These are phyloP conservation scores for Yasuhikotakia modesta DNA, from an alignment of 2,797 vertebrate genomes.

Conservation along the genomic window DNA sequence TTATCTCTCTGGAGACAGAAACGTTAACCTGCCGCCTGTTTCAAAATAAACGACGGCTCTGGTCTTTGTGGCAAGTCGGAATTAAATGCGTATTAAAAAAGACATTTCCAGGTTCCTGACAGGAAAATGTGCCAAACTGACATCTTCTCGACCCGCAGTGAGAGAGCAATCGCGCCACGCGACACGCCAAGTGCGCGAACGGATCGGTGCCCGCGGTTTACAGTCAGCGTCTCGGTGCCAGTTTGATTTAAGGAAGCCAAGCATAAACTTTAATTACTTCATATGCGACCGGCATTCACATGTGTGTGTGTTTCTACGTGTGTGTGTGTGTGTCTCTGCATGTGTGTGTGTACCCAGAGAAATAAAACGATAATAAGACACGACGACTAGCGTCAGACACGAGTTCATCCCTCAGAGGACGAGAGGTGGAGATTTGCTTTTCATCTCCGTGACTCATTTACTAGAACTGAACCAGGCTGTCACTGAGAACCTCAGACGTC, in stretches of 20 bases:
- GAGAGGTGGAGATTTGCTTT: conserved; percentile 33
- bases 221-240: conserved; percentile 9
- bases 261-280: conserved; percentile 54
- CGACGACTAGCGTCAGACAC: conserved; percentile 29
- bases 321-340: conserved; percentile 34
- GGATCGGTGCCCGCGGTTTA: not conserved
- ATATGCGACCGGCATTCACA: not conserved
- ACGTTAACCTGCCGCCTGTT: not conserved
- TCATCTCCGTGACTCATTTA: conserved; percentile 34
- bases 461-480: conserved; percentile 12
- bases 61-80: not conserved
- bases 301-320: conserved; percentile 23
- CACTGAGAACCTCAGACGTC: not conserved
- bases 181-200: not conserved
- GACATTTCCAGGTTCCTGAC: not conserved
- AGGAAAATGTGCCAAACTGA: not conserved
- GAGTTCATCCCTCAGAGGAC: conserved; percentile 31
- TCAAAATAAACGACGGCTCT: conserved; percentile 6
- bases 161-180: not conserved
- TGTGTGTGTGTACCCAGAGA: conserved; percentile 40
- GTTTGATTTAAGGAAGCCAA: conserved; percentile 50
- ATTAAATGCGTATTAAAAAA: conserved; percentile 6
- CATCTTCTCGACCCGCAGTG: not conserved
- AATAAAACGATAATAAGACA: conserved; percentile 39
- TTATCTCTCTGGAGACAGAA: conserved; percentile 34